A percentile compares a stretch with the other conserved stretches of the same genome.
phyloP scores from a whole-genome alignment of 2,888 invertebrate species.

The Falcaria lacertinaria region DNA sequence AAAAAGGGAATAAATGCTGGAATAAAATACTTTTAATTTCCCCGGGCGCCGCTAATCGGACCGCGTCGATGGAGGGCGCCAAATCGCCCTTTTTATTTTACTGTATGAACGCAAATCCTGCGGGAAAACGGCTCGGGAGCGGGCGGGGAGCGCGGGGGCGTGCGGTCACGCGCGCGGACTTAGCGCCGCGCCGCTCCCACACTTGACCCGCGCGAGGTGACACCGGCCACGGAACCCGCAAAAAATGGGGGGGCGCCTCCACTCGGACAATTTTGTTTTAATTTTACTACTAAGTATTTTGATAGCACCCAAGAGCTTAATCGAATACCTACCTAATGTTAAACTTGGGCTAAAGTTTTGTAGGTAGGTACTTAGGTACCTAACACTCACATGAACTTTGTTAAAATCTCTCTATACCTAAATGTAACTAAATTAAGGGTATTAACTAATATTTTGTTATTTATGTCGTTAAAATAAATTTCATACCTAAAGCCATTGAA shows the following conservation, averaged over 20 bases:
- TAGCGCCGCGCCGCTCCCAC: constrained; percentile 56
- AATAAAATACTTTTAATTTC: constrained; percentile 79
- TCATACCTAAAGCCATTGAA: no score
- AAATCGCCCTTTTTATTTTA: constrained; percentile 78
- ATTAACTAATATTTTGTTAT: no score
- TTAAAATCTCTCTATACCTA: no score
- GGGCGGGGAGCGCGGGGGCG: constrained; percentile 30
- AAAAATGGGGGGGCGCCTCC: constrained; percentile 53
- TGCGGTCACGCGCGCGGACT: constrained; percentile 71
- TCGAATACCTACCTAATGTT: no score
- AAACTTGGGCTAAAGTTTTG: no score
- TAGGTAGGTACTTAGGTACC: no score
- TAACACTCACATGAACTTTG: no score
- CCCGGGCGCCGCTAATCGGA: constrained; percentile 77
- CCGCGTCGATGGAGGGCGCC: constrained; percentile 72
- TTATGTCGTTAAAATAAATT: no score
- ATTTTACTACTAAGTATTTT: constrained; percentile 6
- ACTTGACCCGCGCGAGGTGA: constrained; percentile 68
- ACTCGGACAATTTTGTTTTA: constrained; percentile 57
- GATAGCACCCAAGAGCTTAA: constrained; percentile 17
- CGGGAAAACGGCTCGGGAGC: constrained; percentile 61
- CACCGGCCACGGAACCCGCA: constrained; percentile 70
- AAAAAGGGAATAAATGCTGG: constrained; percentile 74
- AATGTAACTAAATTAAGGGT: no score
- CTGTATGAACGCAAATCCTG: constrained; percentile 75